A percentile compares a stretch with the other conserved stretches of the same genome.
Conservation (phyloP, 53 echinoderm and acorn worm genomes). For the Echinarachnius parma region DNA sequence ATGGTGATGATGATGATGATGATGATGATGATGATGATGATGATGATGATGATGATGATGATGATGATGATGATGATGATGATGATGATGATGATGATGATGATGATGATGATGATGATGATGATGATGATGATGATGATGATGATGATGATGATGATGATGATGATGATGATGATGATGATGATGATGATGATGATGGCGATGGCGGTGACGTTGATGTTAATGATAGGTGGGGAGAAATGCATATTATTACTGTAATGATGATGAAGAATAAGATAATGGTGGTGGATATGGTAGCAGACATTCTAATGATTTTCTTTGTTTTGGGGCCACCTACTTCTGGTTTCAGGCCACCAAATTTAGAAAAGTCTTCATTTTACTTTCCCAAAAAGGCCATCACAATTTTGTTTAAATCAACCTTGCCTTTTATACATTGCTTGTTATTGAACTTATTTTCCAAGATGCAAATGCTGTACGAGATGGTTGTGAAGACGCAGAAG, state of each 20-base stretch:
- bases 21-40: background rate
- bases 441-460: constrained; percentile 8
- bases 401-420: too few relatives aligned
- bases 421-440: background rate
- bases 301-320: too few relatives aligned
- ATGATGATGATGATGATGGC: background rate
- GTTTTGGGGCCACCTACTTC: too few relatives aligned
- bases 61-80: too few relatives aligned
- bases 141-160: background rate
- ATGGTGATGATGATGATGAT: background rate
- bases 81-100: background rate
- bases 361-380: too few relatives aligned
- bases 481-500: constrained; percentile 85
- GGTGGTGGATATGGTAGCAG: background rate
- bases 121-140: background rate
- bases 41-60: too few relatives aligned
- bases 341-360: too few relatives aligned
- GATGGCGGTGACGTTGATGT: too few relatives aligned
- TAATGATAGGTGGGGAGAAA: too few relatives aligned
- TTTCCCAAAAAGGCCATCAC: too few relatives aligned
- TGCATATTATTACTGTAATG: too few relatives aligned
- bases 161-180: background rate
- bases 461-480: constrained; percentile 89
- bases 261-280: too few relatives aligned
- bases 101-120: background rate